Base-by-base conservation (phyloP, 1,140 invertebrate genomes). In the Watersipora subatra region DNA sequence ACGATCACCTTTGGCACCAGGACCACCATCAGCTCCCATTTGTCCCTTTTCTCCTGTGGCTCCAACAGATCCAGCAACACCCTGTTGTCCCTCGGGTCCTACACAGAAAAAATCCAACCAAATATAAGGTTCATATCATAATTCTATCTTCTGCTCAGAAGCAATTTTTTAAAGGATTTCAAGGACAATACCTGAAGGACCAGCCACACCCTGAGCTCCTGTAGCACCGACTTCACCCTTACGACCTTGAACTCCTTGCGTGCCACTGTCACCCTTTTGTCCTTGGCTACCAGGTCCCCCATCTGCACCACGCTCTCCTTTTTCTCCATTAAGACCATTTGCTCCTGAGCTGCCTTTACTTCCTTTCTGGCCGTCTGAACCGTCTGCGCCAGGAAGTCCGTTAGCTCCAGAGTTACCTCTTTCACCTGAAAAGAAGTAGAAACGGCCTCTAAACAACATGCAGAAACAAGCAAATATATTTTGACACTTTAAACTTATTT, bases 321-420 rank as follows among this genome's bases (percentile, higher is more conserved):
- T 20, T 3, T 2, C 2, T 46, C 66, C 66, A 22, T 29, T 57
- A 22, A 22, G 25, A 15, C 65, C 65, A 2, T 22, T n/a, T 7
- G 20, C 25, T 17, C 65, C 65, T 24, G 61, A 26, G 20, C 57
- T 28, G 27, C 70, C 69, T 29, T 30, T 25, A 22, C 28, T 24
- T 26, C 70, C 70, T 2, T 46, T 56, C 24, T 61, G 19, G 28
- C 70, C 70, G 24, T 58, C 30, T 29, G 67, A n/a, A 29, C 70
- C 69, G 19, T 27, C n/a, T 26, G 64, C 62, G 26, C 71, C 71
- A 34, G 61, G 64, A 19, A 1, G n/a, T 25, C 71, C 70, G 57
- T 63, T 29, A 25, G 61, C 1, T 22, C 65, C 70, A 2, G 24
- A 20, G 0, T 19, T 24, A 15, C 70, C 70, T 24, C 65, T 20